These are phyloP conservation scores for Eriocheir sinensis DNA, from an alignment of 1,140 invertebrate species.

Conservation along the genomic window DNA sequence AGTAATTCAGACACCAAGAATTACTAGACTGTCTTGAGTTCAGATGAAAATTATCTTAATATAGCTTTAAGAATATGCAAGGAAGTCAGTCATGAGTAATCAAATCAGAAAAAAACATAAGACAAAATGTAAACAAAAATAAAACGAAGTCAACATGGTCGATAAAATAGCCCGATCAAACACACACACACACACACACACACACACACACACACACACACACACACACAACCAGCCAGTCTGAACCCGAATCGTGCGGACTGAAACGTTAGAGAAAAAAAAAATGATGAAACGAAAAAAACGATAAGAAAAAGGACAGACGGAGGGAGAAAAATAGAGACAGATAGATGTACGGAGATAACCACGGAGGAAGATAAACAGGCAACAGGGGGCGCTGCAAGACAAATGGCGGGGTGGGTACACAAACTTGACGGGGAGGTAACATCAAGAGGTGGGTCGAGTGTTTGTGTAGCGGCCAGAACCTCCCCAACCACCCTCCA, in stretches of 20 bases:
- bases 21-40: too few relatives aligned
- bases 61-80: too few relatives aligned
- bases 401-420: slow-evolving; percentile 11
- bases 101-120: too few relatives aligned
- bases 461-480: not conserved
- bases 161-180: too few relatives aligned
- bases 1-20: too few relatives aligned
- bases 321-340: slow-evolving; percentile 36
- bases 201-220: not conserved
- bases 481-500: not conserved
- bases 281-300: not conserved
- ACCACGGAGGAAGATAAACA: slow-evolving; percentile 5
- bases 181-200: too few relatives aligned
- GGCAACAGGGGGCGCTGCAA: not conserved
- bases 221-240: slow-evolving; percentile 19
- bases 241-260: too few relatives aligned
- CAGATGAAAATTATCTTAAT: too few relatives aligned
- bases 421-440: slow-evolving; percentile 2
- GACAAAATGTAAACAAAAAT: too few relatives aligned
- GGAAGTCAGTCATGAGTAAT: too few relatives aligned
- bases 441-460: not conserved
- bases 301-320: not conserved
- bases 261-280: not conserved
- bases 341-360: slow-evolving; percentile 16
- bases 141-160: too few relatives aligned